Evolutionary conservation across 2,797 vertebrate genomes (phyloP).

Genomic region (Peromyscus aztecus): DNA sequence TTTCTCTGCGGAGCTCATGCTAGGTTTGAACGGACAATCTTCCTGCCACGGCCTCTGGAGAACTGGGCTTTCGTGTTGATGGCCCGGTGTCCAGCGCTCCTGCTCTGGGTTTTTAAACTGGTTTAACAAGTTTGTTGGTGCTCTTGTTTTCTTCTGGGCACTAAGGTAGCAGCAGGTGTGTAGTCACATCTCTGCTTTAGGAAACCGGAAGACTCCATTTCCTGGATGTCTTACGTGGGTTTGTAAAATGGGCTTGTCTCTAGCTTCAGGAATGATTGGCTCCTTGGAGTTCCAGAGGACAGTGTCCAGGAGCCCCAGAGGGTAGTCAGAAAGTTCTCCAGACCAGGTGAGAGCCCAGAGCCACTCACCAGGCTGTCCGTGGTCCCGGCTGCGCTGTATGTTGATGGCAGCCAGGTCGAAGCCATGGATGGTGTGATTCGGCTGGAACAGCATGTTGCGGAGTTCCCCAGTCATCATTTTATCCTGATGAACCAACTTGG

Average conservation of each 20-base stretch:
- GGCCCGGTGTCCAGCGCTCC: background rate
- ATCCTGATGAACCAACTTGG: slow-evolving; percentile 87
- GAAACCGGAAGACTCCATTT: background rate
- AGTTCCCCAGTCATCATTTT: slow-evolving; percentile 91
- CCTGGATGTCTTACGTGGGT: background rate
- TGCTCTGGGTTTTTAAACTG: slow-evolving; percentile 40
- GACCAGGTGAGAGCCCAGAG: too few relatives aligned
- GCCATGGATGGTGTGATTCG: slow-evolving; percentile 84
- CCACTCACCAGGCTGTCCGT: slow-evolving; percentile 92
- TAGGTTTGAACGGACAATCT: too few relatives aligned
- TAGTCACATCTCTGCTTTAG: background rate
- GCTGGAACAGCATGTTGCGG: slow-evolving; percentile 92
- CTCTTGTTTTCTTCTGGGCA: background rate
- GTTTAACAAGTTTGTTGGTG: background rate
- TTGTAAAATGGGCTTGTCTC: slow-evolving; percentile 18
- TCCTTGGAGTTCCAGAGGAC: background rate
- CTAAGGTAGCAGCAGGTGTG: background rate
- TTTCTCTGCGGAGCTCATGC: background rate
- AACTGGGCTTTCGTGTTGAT: background rate
- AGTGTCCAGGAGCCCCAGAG: background rate
- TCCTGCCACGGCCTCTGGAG: background rate
- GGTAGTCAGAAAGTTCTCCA: background rate
- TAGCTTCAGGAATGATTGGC: background rate
- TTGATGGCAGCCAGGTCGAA: slow-evolving; percentile 94
- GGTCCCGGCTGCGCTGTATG: slow-evolving; percentile 92